Evolutionary conservation across 2,113 vertebrate genomes (phyloP), one percentile per base, ranked within the genome.

Genomic region (Otis tarda): DNA sequence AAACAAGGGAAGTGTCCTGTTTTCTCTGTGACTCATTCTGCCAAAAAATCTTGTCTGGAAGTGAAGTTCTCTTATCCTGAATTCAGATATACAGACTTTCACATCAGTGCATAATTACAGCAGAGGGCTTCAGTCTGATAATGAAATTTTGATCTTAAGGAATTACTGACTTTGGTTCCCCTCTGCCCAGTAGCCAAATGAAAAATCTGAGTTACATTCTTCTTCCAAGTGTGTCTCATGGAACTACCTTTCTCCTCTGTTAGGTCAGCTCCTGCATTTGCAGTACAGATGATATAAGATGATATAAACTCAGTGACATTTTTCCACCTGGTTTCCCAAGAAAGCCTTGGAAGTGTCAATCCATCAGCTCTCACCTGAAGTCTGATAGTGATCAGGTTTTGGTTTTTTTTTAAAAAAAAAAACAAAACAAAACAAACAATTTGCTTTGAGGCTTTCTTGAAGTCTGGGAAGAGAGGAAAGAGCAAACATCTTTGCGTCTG

Each of bases 281-380:
- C 33, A 59, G 7, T 7, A n/a, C 39, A 53, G 30, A 60, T n/a
- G 43, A 73, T 61, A 10, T 73, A 87, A 53, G 30, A 60, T n/a
- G 43, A 73, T 61, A 10, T 73, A 87, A 65, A 53, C 59, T 50
- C 65, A 85, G 49, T 88, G 90, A 93, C 94, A 90, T 94, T 94
- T 94, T 95, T 83, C 84, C 43, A 87, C 78, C 82, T 88, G 45
- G 12, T 83, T 96, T 94, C 82, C 57, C 60, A 64, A 70, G 47
- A 61, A 55, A 50, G 28, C 43, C 63, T 83, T 43, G n/a, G 30
- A 82, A 53, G 28, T 50, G 47, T 89, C 53, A 47, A 18, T 53
- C 68, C 13, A 82, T 85, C 49, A 91, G 57, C 69, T 65, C 84
- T 90, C 84, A 69, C 59, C 41, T 49, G 31, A 52, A 67, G 37